Base-by-base conservation (phyloP, 2,113 vertebrate species). In the Pandion haliaetus region DNA sequence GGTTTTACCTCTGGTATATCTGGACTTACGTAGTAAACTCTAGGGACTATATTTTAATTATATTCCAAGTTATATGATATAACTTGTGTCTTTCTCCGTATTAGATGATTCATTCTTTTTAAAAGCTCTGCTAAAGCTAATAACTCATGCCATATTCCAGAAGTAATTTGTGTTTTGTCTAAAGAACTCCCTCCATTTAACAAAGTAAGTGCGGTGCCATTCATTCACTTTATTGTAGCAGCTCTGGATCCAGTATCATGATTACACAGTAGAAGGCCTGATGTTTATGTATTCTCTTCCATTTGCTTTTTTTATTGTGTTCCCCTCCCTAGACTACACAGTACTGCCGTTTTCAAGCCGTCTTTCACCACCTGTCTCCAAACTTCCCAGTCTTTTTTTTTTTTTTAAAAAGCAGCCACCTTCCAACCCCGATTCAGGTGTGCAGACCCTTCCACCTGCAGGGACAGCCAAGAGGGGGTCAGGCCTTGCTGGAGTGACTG, bases 371-470 rank as follows among this genome's bases (percentile, higher is more conserved):
- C 3, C 13, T 28, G 23, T 17, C 38, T n/a, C 38, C 25, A 45
- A 45, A 45, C 24, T 66, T 65, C 44, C 19, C 23, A 36, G 32
- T 4, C 12, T 54, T 36, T 36, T 52, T 44, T 14, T 4, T 40
- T 42, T 13, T 38, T 29, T 23, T 13, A 24, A 21, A 23, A 19
- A 32, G 19, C 52, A 59, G 54, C 34, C 6, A 14, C 29, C 12
- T 62, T 58, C 47, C 47, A 47, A 10, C 9, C 10, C 28, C 1
- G 10, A 45, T 17, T 19, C 16, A 26, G 40, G 20, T 10, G 16
- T 12, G 32, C 18, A 25, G 29, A 49, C 7, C 38, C 10, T 18
- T 29, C 38, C 8, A 5, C 26, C 26, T 1, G 0, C 4, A 0
- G 7, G 14, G 16, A 31, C 29, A 36, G 14, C n/a, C 1, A 5